phyloP scores from a whole-genome alignment of 2,797 vertebrate genomes.

The Helicolenus hilgendorfi region DNA sequence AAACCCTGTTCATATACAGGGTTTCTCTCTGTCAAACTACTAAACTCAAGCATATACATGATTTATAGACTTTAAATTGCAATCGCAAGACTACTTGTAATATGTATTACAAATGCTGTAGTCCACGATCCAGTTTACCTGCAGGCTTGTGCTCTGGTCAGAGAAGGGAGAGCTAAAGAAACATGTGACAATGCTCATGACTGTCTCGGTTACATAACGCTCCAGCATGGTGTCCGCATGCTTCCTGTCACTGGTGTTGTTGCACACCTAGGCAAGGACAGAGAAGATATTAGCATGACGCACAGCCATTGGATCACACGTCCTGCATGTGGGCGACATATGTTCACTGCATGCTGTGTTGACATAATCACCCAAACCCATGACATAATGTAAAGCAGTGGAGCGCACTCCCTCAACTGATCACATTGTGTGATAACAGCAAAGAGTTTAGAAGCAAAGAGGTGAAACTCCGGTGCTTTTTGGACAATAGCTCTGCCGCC shows the following conservation, averaged over 20 bases:
- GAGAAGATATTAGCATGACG: slow-evolving; percentile 33
- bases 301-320: slow-evolving; percentile 46
- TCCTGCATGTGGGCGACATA: slow-evolving; percentile 38
- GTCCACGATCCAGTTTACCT: slow-evolving; percentile 88
- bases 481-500: too few species aligned
- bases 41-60: background rate
- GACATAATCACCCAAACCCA: background rate
- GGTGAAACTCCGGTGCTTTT: too few species aligned
- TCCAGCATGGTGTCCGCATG: slow-evolving; percentile 96
- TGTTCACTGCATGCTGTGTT: background rate
- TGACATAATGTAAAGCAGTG: background rate
- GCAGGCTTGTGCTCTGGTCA: slow-evolving; percentile 98
- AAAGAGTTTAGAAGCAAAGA: too few species aligned
- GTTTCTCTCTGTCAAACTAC: background rate
- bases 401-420: background rate
- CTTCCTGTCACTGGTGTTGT: slow-evolving; percentile 98
- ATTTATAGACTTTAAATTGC: background rate
- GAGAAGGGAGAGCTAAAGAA: slow-evolving; percentile 99
- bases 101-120: background rate
- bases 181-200: slow-evolving; percentile 99
- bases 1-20: too few species aligned
- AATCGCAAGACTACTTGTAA: background rate
- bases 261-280: slow-evolving; percentile 93
- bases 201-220: slow-evolving; percentile 97
- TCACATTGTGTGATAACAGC: background rate